These are phyloP conservation scores for Apostichopus leukothele DNA, from an alignment of 53 echinoderm and acorn worm genomes.

Conservation along the genomic window DNA sequence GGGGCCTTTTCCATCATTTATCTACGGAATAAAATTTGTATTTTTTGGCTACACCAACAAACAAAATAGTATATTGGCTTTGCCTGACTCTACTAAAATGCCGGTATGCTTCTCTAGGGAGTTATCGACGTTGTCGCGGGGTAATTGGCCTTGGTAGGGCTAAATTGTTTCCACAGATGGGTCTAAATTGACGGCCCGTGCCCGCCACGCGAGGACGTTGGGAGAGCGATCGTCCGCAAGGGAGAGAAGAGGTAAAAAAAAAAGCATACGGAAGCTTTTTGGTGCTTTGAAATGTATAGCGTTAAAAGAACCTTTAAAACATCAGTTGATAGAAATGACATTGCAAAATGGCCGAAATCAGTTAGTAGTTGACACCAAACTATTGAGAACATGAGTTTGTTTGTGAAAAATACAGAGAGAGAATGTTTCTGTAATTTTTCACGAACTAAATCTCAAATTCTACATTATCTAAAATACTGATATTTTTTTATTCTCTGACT, in stretches of 20 bases:
- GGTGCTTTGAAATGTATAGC: no score
- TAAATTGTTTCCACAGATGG: constrained; percentile 49
- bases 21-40: constrained; percentile 35
- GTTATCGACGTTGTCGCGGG: constrained; percentile 24
- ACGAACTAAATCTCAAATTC: no score
- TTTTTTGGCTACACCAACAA: constrained; percentile 39
- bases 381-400: no score
- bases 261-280: no score
- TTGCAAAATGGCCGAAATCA: no score
- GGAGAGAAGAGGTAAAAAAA: not conserved
- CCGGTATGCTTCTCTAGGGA: constrained; percentile 39
- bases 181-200: constrained; percentile 42
- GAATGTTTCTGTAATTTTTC: no score
- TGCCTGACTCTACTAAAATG: constrained; percentile 38
- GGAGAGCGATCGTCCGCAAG: constrained; percentile 1
- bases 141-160: constrained; percentile 51
- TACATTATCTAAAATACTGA: no score
- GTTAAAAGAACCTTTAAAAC: no score
- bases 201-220: constrained; percentile 31
- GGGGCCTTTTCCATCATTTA: constrained; percentile 51
- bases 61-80: constrained; percentile 45
- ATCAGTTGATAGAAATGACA: no score
- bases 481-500: no score
- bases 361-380: no score
- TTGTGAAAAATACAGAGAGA: no score